phyloP scores from a whole-genome alignment of 2,888 invertebrate species.

The Ceramica pisi region DNA sequence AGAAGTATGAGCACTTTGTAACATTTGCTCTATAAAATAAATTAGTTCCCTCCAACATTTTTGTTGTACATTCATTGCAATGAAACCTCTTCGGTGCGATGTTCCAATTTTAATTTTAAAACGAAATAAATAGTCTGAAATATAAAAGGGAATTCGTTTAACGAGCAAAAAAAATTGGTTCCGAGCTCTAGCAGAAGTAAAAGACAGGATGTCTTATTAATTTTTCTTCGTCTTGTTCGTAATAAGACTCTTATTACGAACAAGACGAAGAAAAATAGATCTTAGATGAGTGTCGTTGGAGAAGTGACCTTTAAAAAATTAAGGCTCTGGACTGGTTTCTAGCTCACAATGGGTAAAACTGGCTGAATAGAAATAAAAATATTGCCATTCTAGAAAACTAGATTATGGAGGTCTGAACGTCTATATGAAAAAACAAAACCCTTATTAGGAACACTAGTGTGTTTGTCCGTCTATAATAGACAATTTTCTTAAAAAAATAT shows the following conservation, averaged over 20 bases:
- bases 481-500: too few relatives aligned
- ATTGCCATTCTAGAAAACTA: too few relatives aligned
- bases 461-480: too few relatives aligned
- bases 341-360: too few relatives aligned
- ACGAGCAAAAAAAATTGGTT: conserved; percentile 41
- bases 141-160: conserved; percentile 12
- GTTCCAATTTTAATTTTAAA: conserved; percentile 27
- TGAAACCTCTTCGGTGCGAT: conserved; percentile 3
- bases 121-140: conserved; percentile 9
- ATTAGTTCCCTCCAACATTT: neutral
- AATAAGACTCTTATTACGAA: too few relatives aligned
- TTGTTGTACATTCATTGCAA: neutral
- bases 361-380: too few relatives aligned
- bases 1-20: neutral
- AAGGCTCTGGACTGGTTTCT: too few relatives aligned
- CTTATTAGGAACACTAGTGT: too few relatives aligned
- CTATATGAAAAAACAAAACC: too few relatives aligned
- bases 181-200: conserved; percentile 5
- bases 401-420: too few relatives aligned
- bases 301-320: neutral
- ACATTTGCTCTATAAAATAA: neutral
- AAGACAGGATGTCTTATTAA: conserved; percentile 5
- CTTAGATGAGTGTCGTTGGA: neutral
- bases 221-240: too few relatives aligned
- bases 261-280: conserved; percentile 9